Evolutionary conservation across 2,113 vertebrate species (phyloP).

Genomic region (Empidonax alnorum): DNA sequence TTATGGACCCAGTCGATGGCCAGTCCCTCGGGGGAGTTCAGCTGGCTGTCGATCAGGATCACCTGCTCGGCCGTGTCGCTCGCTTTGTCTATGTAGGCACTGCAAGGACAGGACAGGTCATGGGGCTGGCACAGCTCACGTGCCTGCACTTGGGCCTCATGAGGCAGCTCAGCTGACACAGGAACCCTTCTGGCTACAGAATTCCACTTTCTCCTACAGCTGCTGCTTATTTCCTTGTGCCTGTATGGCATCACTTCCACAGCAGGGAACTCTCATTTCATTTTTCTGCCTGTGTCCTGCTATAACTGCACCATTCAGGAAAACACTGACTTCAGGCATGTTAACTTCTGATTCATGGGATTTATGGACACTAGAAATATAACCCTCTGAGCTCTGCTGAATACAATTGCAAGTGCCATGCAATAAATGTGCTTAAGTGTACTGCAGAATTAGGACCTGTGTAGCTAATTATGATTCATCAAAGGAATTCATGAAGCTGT

Average conservation of each 20-base stretch:
- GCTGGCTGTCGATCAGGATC: constrained; percentile 86
- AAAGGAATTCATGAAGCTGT: background rate
- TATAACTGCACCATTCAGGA: background rate
- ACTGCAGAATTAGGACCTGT: background rate
- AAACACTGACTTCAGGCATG: background rate
- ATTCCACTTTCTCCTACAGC: background rate
- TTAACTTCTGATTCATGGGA: background rate
- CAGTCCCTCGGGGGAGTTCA: constrained; percentile 93
- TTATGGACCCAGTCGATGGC: constrained; percentile 97
- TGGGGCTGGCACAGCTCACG: background rate
- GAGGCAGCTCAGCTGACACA: background rate
- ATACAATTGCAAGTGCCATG: background rate
- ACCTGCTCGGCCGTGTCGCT: constrained; percentile 87
- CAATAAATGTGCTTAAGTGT: background rate
- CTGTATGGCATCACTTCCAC: background rate
- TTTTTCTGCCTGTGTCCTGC: background rate
- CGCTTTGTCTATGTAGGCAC: constrained; percentile 95
- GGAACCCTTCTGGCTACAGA: background rate
- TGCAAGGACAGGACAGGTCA: constrained; percentile 46
- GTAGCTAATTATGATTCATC: constrained; percentile 7
- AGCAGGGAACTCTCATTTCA: background rate
- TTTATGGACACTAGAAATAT: background rate
- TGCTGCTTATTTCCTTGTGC: background rate
- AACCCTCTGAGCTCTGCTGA: background rate
- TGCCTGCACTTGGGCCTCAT: background rate